A percentile compares a stretch with the other conserved stretches of the same genome.
Conservation (phyloP, 2,888 invertebrate genomes). For the Phyllotreta striolata region DNA sequence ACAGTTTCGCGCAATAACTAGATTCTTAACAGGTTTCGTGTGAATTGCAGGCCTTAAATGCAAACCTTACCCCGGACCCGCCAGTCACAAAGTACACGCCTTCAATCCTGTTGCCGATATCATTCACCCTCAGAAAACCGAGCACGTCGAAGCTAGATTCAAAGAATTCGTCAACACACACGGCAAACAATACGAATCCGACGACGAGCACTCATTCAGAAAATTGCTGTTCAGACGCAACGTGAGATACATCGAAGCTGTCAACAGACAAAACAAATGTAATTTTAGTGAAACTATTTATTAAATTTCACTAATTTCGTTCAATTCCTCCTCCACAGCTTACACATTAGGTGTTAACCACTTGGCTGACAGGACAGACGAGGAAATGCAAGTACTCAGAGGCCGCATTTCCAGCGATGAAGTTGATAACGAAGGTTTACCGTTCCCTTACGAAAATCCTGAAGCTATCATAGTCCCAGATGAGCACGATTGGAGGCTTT, state of each 20-base stretch:
- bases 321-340: constrained; percentile 56
- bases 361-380: constrained; percentile 81
- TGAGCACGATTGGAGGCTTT: constrained; percentile 88
- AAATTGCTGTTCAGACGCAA: constrained; percentile 88
- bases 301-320: not conserved
- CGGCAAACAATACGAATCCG: constrained; percentile 70
- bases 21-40: not conserved
- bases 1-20: no score
- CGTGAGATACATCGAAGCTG: constrained; percentile 67
- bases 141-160: constrained; percentile 80
- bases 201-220: constrained; percentile 73
- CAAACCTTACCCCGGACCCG: constrained; percentile 87
- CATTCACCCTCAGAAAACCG: constrained; percentile 73
- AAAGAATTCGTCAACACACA: constrained; percentile 77
- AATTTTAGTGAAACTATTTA: constrained; percentile 10
- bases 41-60: constrained; percentile 70
- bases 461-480: constrained; percentile 70
- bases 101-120: constrained; percentile 96
- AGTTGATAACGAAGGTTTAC: constrained; percentile 75
- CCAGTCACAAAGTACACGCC: constrained; percentile 75
- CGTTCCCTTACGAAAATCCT: constrained; percentile 75
- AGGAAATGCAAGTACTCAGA: constrained; percentile 77
- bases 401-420: constrained; percentile 70
- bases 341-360: constrained; percentile 86
- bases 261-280: constrained; percentile 57